Evolutionary conservation across 2,888 invertebrate genomes (phyloP).

Genomic region (Candidula unifasciata): DNA sequence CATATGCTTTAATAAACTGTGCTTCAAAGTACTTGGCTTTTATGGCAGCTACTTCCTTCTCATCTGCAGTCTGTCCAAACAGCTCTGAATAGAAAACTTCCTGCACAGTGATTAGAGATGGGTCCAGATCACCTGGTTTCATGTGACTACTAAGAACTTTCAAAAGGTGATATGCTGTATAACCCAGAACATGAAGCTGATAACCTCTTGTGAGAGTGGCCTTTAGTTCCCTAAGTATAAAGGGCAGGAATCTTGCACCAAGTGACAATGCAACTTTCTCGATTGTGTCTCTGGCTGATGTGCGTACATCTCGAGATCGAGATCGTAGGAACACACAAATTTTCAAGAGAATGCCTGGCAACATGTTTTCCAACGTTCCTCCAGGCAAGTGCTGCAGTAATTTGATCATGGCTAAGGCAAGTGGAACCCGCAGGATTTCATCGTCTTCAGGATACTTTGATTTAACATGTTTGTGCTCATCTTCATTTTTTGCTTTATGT

Average conservation of each 20-base stretch:
- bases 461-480: constrained; percentile 73
- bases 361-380: constrained; percentile 85
- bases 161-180: constrained; percentile 90
- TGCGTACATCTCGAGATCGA: constrained; percentile 89
- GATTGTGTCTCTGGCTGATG: constrained; percentile 92
- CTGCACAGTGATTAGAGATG: constrained; percentile 86
- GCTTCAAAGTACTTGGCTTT: constrained; percentile 83
- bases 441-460: constrained; percentile 81
- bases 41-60: constrained; percentile 92
- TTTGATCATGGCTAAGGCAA: constrained; percentile 94
- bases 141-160: constrained; percentile 85
- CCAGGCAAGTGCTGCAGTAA: constrained; percentile 91
- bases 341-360: constrained; percentile 85
- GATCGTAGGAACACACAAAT: constrained; percentile 94
- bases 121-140: constrained; percentile 87
- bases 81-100: constrained; percentile 92
- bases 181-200: constrained; percentile 93
- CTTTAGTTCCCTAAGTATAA: constrained; percentile 88
- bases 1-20: constrained; percentile 86
- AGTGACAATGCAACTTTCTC: constrained; percentile 91
- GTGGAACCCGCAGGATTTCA: constrained; percentile 92
- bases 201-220: constrained; percentile 90
- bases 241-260: constrained; percentile 88
- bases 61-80: constrained; percentile 91
- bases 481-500: constrained; percentile 75